These are phyloP conservation scores for Drosophila pegasa DNA, from an alignment of 2,888 invertebrate species.

Conservation along the genomic window DNA sequence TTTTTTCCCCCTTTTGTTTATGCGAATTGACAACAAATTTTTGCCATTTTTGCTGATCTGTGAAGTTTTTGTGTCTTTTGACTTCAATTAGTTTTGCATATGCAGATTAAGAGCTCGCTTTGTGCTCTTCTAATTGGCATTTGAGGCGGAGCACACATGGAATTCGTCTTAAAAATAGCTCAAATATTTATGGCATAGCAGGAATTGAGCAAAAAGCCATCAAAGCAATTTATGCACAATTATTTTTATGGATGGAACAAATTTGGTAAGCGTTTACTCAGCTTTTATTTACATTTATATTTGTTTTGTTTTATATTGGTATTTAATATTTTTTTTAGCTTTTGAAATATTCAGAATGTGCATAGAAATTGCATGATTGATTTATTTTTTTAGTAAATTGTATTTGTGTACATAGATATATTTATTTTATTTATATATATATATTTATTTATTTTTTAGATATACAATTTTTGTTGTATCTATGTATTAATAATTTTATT, in stretches of 20 bases:
- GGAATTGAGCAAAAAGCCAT: no score
- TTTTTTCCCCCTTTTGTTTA: background rate
- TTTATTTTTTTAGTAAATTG: no score
- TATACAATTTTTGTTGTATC: no score
- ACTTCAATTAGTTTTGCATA: conserved; percentile 36
- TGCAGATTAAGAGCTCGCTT: conserved; percentile 8
- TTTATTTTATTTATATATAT: no score
- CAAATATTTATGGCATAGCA: background rate
- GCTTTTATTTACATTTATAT: no score
- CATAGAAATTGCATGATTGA: no score
- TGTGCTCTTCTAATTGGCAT: conserved; percentile 2
- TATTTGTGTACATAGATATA: no score
- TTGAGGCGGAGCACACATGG: background rate
- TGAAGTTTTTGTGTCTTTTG: conserved; percentile 4
- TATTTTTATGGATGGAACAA: background rate
- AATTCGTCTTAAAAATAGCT: background rate
- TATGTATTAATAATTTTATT: no score
- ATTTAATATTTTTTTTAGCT: no score
- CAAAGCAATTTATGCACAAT: background rate
- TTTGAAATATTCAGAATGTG: no score
- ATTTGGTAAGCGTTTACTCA: background rate
- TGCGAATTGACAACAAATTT: conserved; percentile 15
- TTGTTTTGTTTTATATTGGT: no score
- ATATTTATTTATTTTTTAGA: no score
- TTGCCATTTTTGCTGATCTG: conserved; percentile 15